These are phyloP conservation scores for Yponomeuta evonymella DNA, from an alignment of 2,888 invertebrate genomes.

Conservation along the genomic window DNA sequence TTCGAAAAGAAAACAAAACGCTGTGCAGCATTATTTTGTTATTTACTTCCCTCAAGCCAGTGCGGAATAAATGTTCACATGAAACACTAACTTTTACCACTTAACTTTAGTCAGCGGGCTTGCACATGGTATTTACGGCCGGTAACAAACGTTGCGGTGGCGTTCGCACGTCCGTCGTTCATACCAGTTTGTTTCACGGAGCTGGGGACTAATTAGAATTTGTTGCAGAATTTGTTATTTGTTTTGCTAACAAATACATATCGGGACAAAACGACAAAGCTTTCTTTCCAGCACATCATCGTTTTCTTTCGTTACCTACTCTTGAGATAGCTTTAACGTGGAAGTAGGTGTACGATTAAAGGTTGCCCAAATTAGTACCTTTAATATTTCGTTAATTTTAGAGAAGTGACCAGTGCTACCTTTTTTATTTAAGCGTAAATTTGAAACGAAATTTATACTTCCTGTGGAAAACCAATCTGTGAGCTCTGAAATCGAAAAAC, in stretches of 20 bases:
- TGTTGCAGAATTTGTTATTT: not conserved
- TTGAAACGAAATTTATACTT: not conserved
- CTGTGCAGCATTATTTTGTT: too few relatives aligned
- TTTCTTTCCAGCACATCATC: too few relatives aligned
- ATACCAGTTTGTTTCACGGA: not conserved
- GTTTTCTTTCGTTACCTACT: too few relatives aligned
- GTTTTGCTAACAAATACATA: not conserved
- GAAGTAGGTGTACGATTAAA: too few relatives aligned
- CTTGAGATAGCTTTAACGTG: too few relatives aligned
- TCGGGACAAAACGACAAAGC: not conserved
- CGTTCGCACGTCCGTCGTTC: not conserved
- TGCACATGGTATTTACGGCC: not conserved
- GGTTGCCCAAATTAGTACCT: too few relatives aligned
- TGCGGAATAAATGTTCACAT: not conserved
- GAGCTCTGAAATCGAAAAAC: constrained; percentile 3
- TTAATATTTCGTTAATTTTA: not conserved
- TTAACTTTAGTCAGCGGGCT: constrained; percentile 1
- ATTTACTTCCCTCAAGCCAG: not conserved
- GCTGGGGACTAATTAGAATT: not conserved
- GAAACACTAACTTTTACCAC: not conserved
- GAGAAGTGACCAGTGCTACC: not conserved
- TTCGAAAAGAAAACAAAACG: too few relatives aligned
- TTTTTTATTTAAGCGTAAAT: not conserved
- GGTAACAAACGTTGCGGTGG: not conserved
- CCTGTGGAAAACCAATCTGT: not conserved